Base-by-base conservation (phyloP, 2,113 vertebrate genomes). In the Oreochromis aureus region DNA sequence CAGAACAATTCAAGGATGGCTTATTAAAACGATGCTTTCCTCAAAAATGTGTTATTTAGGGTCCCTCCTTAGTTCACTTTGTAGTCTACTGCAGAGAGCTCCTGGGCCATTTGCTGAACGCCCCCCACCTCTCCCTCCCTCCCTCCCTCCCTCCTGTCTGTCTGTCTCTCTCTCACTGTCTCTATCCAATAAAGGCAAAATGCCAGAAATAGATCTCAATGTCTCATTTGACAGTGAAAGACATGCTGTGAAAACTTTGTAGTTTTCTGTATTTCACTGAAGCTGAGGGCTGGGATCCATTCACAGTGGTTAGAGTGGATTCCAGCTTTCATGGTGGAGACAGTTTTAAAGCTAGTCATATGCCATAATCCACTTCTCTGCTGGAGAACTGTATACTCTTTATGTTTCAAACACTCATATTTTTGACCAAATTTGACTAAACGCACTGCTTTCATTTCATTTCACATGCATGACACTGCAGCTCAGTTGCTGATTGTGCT, bases 401-500 rank as follows among this genome's bases (percentile, higher is more conserved):
- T 69, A 58, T 59, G 58, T 22, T 88, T 41, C 53, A 81, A 87
- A 81, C 13, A 34, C 71, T 82, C 13, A 4, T 81, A 11, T 87
- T 69, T 63, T 7, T 34, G 79, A 81, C 82, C 78, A 54, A 56
- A 54, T 63, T 73, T 55, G 56, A 34, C 80, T 83, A 10, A 69
- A 89, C 30, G 9, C 24, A 6, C 80, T 9, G 19, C 55, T 54
- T 80, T 82, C 18, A 61, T 92, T 82, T 92, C 59, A 7, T 89
- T 86, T 94, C 91, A 15, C 86, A 86, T 11, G 61, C 66, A 22
- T 6, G 22, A 84, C 83, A 73, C 41, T 63, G 86, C 3, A 71
- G 91, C 83, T 46, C 59, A 1, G 80, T 11, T 55, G 9, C 89
- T 91, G 92, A 93, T 91, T 94, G 51, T 19, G 8, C 78, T 86